Base-by-base conservation (phyloP, 2,797 vertebrate genomes). In the Meda fulgida region DNA sequence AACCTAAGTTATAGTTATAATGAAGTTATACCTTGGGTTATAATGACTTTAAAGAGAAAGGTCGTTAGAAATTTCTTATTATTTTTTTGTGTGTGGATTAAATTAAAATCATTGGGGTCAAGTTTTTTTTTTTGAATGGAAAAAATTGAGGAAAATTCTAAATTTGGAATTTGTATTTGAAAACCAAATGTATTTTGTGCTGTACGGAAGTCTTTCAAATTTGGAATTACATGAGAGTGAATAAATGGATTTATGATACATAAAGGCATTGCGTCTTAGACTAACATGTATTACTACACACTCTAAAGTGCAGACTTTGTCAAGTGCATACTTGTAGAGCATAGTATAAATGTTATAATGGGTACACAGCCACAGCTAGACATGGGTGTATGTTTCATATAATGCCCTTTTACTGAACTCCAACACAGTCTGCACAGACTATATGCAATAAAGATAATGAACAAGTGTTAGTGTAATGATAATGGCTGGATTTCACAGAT, bases 401-500 rank as follows among this genome's bases (percentile, higher is more conserved):
- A 13, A 71, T 80, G 23, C 53, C 53, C 58, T 71, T 83, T 66
- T 23, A 38, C 36, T 10, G 31, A 80, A 70, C 65, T 70, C 16
- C n/a, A 43, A 75, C 71, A 63, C n/a, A 75, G 38, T 53, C 69
- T 80, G 71, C 8, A 38, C 34, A 36, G 53, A 31, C 46, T 83
- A 14, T 82, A 76, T 60, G 72, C 81, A 87, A 87, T 88, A 88
- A 85, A 86, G 63, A 77, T 78, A 85, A 88, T 85, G 78, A 84
- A 46, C 36, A 51, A 83, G 71, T 75, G 78, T 70, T 85, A 36
- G 76, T 58, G 19, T 84, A 86, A 86, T 81, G 70, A 81, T 84
- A 78, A 87, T 88, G 81, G 84, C 75, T 85, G 84, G 77, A 75
- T 88, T 85, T 81, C 34, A 58, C 51, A 78, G 83, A 88, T 90